Percentiles rank a stretch among this genome's conserved stretches.
Conservation (phyloP, 2,113 vertebrate species). For the Neolamprologus hecqui region DNA sequence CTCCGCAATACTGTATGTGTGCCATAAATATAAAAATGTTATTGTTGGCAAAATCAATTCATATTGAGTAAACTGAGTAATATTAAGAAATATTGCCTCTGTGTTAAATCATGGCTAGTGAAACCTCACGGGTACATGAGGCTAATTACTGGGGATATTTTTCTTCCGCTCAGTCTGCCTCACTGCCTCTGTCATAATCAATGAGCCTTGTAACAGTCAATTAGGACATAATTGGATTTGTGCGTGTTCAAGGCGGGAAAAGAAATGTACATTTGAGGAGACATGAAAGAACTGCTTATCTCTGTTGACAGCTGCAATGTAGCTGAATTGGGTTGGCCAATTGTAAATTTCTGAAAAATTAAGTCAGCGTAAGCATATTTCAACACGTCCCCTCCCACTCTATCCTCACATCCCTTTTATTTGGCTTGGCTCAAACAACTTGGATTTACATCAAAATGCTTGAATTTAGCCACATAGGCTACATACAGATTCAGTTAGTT, state of each 20-base stretch:
- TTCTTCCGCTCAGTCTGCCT: slow-evolving; percentile 24
- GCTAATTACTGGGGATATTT: slow-evolving; percentile 59
- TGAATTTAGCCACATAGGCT: not conserved
- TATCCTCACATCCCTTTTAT: not conserved
- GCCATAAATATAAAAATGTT: not conserved
- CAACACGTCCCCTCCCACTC: not conserved
- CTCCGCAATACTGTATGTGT: not conserved
- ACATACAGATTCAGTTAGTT: not conserved
- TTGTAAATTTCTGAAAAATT: slow-evolving; percentile 16
- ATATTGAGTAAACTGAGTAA: slow-evolving; percentile 33
- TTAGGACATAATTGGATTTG: slow-evolving; percentile 70
- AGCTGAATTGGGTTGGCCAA: slow-evolving; percentile 5
- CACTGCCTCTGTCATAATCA: slow-evolving; percentile 64
- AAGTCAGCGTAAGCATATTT: not conserved
- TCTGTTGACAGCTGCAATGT: slow-evolving; percentile 46
- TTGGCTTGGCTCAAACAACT: not conserved
- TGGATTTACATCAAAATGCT: not conserved
- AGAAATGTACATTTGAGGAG: slow-evolving; percentile 36
- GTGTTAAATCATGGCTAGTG: slow-evolving; percentile 33
- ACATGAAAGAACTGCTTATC: slow-evolving; percentile 57
- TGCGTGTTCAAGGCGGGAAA: slow-evolving; percentile 47
- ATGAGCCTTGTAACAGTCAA: slow-evolving; percentile 67
- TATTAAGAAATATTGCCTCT: slow-evolving; percentile 18
- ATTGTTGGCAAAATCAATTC: not conserved
- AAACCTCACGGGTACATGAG: slow-evolving; percentile 15